Conservation (phyloP, 1,140 invertebrate species). For the Drosophila setifemur region DNA sequence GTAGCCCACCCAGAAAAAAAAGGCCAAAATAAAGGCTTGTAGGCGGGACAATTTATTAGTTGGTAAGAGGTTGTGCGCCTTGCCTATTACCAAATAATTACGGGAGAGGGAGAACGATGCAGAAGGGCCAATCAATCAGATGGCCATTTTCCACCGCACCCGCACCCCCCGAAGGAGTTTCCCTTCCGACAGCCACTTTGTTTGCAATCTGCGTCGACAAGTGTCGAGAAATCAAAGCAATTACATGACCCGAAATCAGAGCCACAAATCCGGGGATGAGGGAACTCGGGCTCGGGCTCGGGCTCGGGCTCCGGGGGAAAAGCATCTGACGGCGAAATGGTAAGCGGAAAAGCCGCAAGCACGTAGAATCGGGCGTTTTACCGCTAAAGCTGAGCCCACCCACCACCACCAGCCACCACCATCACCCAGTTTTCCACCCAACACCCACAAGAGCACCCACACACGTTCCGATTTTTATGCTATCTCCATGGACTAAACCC, state of each 20-base stretch:
- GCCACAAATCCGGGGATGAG: background rate
- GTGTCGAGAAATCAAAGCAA: slow-evolving; percentile 58
- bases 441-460: slow-evolving; percentile 14
- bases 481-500: slow-evolving; percentile 65
- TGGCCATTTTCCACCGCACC: too few relatives aligned
- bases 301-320: background rate
- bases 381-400: slow-evolving; percentile 52
- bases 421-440: background rate
- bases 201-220: slow-evolving; percentile 51
- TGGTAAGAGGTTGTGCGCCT: background rate
- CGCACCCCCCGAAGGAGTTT: too few relatives aligned
- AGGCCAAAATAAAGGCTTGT: slow-evolving; percentile 29
- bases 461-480: slow-evolving; percentile 73
- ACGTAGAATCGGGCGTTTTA: slow-evolving; percentile 74
- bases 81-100: slow-evolving; percentile 36
- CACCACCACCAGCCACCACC: background rate
- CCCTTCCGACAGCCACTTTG: slow-evolving; percentile 2
- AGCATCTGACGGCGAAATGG: too few relatives aligned
- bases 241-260: slow-evolving; percentile 36
- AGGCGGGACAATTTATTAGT: slow-evolving; percentile 53
- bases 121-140: slow-evolving; percentile 35
- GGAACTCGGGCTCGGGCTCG: too few relatives aligned
- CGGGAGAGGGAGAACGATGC: background rate
- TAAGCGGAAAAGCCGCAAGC: slow-evolving; percentile 66
- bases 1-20: slow-evolving; percentile 2